Base-by-base conservation (phyloP, 2,888 invertebrate genomes). In the Leptinotarsa juncta region DNA sequence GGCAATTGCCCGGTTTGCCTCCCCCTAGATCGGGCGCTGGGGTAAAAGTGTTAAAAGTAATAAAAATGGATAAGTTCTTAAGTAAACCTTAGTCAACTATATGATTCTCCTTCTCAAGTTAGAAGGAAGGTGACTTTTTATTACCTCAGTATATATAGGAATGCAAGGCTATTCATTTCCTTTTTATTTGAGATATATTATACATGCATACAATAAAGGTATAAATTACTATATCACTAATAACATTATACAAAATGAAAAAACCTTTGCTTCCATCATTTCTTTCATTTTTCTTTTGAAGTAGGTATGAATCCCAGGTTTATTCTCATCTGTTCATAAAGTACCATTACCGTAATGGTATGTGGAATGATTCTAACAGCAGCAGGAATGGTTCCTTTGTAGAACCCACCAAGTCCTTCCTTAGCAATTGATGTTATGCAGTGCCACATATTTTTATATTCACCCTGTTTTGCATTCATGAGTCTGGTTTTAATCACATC, bases 401-500 rank as follows among this genome's bases (percentile, higher is more conserved):
- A 98, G 89, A 99, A 98, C 73, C 96, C 97, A 66, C 93, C 82
- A 3, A 97, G 97, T 12, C 98, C 97, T 81, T 95, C 90, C 85
- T 93, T 95, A 15, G 94, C 96, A 12, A 98, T 98, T 84, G 92
- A 93, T 60, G 90, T 85, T 18, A 96, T 89, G 79, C 98, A 92
- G 77, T 92, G 91, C 89, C 88, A 87, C 55, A 96, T 89, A 77
- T 93, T 93, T 79, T 90, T 92, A 84, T 94, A 96, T 89, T 97
- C 96, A 49, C 97, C 97, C 1, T 96, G 96, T 82, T 94, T 94
- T 3, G 98, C 96, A 88, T 98, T 99, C 99, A 99, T 99, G 76
- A 96, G 93, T 81, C 99, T 91, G 1, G 99, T 99, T 89, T 99
- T 99, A 77, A 99, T 90, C 14, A 99, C 99, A 88, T 98, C 98